These are phyloP conservation scores for Trogon melanurus DNA, from an alignment of 2,113 vertebrate species.

Conservation along the genomic window DNA sequence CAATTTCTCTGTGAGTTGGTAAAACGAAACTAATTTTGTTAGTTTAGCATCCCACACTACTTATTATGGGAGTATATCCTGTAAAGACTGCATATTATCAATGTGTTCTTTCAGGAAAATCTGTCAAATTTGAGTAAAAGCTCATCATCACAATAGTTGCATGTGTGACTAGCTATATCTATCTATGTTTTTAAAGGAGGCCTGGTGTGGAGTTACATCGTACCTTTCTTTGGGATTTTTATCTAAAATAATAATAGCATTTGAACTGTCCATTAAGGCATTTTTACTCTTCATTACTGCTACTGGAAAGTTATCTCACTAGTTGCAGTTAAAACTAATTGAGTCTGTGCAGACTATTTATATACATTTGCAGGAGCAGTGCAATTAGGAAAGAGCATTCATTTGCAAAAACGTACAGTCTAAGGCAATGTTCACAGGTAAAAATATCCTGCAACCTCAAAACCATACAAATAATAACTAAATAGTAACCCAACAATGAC, in stretches of 20 bases:
- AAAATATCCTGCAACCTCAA: neutral
- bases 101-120: neutral
- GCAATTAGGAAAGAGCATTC: neutral
- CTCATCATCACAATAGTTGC: neutral
- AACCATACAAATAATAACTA: neutral
- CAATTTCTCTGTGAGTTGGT: neutral
- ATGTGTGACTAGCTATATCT: neutral
- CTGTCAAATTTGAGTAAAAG: neutral
- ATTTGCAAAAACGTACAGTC: rapidly evolving
- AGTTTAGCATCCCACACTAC: neutral
- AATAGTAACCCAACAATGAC: neutral
- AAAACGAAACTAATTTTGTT: neutral
- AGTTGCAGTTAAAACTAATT: neutral
- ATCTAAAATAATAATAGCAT: neutral
- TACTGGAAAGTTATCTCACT: neutral
- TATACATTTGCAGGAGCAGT: neutral
- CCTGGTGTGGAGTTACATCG: neutral
- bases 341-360: neutral
- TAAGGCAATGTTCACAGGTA: neutral
- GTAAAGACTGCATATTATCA: neutral
- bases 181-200: neutral
- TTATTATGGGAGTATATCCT: neutral
- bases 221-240: neutral
- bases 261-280: neutral
- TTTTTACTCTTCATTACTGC: neutral